Percentiles rank a stretch among this genome's conserved stretches.
Evolutionary conservation across 2,113 vertebrate genomes (phyloP).

Genomic region (Zosterops borbonicus): DNA sequence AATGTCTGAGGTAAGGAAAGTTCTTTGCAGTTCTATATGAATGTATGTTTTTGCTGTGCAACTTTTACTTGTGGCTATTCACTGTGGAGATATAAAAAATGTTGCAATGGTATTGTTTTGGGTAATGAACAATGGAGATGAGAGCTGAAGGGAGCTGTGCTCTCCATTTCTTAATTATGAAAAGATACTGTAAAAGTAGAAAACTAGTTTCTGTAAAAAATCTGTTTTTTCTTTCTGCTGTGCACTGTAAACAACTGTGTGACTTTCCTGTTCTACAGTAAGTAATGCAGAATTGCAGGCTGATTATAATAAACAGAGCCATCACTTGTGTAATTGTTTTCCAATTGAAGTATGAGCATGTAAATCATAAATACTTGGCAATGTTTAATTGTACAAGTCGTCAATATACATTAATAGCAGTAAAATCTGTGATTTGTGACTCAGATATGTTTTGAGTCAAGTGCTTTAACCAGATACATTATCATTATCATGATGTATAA

Average conservation of each 20-base stretch:
- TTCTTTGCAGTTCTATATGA: conserved; percentile 50
- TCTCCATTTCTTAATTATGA: background rate
- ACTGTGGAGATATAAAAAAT: conserved; percentile 36
- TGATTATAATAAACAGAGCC: conserved; percentile 33
- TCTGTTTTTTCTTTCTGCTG: background rate
- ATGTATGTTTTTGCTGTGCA: conserved; percentile 58
- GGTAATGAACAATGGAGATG: conserved; percentile 55
- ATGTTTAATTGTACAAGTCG: conserved; percentile 58
- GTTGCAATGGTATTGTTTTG: conserved; percentile 35
- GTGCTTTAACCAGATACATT: conserved; percentile 69
- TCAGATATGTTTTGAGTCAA: conserved; percentile 59
- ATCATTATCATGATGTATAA: conserved; percentile 55
- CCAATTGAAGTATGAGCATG: conserved; percentile 1
- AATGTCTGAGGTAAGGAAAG: conserved; percentile 94
- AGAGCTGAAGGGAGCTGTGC: background rate
- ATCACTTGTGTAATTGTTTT: conserved; percentile 47
- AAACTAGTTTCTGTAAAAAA: conserved; percentile 19
- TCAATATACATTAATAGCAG: conserved; percentile 46
- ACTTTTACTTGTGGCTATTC: conserved; percentile 51
- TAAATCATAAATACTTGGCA: conserved; percentile 55
- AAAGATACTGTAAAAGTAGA: background rate
- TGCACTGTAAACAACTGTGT: conserved; percentile 34
- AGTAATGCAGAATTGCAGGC: conserved; percentile 49
- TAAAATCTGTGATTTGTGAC: conserved; percentile 64
- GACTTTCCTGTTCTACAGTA: conserved; percentile 30